Percentiles rank a stretch among this genome's conserved stretches.
Conservation (phyloP, 2,888 invertebrate species). For the Xylocampa areola region DNA sequence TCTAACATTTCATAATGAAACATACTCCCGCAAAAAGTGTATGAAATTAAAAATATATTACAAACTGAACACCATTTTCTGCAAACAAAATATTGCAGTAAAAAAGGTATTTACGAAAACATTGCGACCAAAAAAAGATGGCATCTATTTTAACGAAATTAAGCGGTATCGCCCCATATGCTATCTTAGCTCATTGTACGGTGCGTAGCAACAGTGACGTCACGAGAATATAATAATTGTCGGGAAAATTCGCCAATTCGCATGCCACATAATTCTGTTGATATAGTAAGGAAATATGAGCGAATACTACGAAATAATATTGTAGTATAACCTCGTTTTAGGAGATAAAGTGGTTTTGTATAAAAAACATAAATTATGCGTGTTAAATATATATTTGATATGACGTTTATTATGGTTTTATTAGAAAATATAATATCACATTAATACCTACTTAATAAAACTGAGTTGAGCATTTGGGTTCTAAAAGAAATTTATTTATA, state of each 20-base stretch:
- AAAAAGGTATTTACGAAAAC: not conserved
- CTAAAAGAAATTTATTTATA: no score
- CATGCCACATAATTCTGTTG: constrained; percentile 34
- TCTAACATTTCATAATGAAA: not conserved
- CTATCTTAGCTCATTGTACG: constrained; percentile 8
- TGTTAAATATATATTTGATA: not conserved
- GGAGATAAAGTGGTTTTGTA: not conserved
- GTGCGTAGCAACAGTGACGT: constrained; percentile 54
- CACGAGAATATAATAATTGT: constrained; percentile 34
- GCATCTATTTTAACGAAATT: not conserved
- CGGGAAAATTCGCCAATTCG: constrained; percentile 43
- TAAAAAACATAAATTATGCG: not conserved
- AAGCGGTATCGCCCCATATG: constrained; percentile 6
- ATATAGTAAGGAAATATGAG: constrained; percentile 32
- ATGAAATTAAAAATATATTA: no score
- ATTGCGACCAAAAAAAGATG: not conserved
- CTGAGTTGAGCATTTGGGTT: no score
- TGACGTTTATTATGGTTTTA: no score
- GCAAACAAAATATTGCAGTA: constrained; percentile 2
- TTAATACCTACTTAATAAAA: no score
- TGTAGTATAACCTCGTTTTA: constrained; percentile 24
- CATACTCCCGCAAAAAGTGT: not conserved
- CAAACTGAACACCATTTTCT: not conserved
- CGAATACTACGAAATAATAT: constrained; percentile 23
- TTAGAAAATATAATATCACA: no score